phyloP scores from a whole-genome alignment of 2,113 vertebrate species.

The Craseonycteris thonglongyai region DNA sequence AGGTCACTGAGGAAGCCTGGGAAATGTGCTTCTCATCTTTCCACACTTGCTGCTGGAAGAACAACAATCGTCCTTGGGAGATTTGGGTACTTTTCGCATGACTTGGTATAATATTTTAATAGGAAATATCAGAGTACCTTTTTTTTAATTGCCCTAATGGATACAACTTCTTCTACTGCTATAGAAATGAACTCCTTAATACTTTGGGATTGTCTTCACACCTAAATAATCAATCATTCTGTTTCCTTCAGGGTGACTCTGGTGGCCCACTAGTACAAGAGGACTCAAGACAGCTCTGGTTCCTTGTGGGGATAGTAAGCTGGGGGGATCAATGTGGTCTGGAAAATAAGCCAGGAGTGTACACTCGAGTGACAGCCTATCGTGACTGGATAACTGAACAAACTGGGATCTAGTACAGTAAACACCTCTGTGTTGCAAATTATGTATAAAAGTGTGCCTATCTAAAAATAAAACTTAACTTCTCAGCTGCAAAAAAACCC shows the following conservation, averaged over 20 bases:
- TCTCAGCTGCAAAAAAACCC: neutral
- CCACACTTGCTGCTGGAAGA: neutral
- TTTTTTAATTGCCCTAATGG: neutral
- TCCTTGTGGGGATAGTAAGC: conserved; percentile 83
- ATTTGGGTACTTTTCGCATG: neutral
- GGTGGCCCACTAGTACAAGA: conserved; percentile 88
- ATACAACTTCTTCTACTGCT: neutral
- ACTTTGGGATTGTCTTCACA: neutral
- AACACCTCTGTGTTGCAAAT: neutral
- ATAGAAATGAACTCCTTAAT: neutral
- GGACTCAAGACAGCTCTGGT: conserved; percentile 80
- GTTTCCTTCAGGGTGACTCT: conserved; percentile 87
- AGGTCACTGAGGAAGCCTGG: neutral
- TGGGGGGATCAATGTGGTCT: conserved; percentile 82
- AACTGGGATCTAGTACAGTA: conserved; percentile 72
- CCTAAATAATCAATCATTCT: conserved; percentile 24
- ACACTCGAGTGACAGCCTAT: conserved; percentile 78
- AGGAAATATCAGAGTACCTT: neutral
- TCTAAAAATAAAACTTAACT: neutral
- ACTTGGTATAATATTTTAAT: neutral
- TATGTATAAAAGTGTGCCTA: neutral
- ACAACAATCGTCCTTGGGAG: neutral
- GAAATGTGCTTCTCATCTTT: neutral
- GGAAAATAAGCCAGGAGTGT: conserved; percentile 81
- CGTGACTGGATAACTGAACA: conserved; percentile 77